Percentiles rank a stretch among this genome's conserved stretches.
Conservation (phyloP, 2,113 vertebrate genomes). For the Seriola dumerili region DNA sequence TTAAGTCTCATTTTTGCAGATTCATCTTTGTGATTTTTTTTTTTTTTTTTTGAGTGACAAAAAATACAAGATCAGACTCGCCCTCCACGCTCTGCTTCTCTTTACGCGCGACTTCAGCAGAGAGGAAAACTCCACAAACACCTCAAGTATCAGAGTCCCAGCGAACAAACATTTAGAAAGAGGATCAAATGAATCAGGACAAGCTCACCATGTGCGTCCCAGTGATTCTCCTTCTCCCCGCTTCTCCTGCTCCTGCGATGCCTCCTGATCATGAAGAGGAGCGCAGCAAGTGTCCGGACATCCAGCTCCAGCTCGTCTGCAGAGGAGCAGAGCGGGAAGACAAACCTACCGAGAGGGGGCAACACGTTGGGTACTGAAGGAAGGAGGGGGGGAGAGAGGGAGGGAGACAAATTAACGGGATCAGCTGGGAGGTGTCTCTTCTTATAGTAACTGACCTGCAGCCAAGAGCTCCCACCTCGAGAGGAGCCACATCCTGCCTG, state of each 20-base stretch:
- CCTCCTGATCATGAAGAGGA: slow-evolving; percentile 58
- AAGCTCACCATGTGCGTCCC: slow-evolving; percentile 83
- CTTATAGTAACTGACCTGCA: slow-evolving; percentile 46
- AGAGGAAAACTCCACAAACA: neutral
- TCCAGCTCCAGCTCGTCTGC: slow-evolving; percentile 56
- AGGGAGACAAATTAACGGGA: slow-evolving; percentile 43
- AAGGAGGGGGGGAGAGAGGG: slow-evolving; percentile 1
- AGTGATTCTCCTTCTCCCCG: slow-evolving; percentile 54
- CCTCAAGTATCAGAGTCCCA: too few species aligned
- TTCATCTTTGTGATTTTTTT: neutral
- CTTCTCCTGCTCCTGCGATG: slow-evolving; percentile 42
- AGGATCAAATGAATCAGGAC: neutral
- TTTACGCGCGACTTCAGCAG: slow-evolving; percentile 11
- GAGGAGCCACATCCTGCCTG: slow-evolving; percentile 43
- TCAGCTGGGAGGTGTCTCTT: slow-evolving; percentile 69
- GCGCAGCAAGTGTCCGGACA: slow-evolving; percentile 70
- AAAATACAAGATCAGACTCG: neutral
- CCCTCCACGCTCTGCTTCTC: neutral
- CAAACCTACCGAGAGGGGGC: slow-evolving; percentile 53
- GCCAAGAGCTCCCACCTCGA: slow-evolving; percentile 48
- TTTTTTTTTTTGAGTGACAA: too few species aligned
- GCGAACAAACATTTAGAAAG: neutral
- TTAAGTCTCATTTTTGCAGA: neutral
- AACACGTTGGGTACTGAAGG: slow-evolving; percentile 22
- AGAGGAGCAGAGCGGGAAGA: slow-evolving; percentile 25